A percentile compares a stretch with the other conserved stretches of the same genome.
These are phyloP conservation scores for Lissocephala sabroskyi DNA, from an alignment of 2,888 invertebrate genomes.

Conservation along the genomic window DNA sequence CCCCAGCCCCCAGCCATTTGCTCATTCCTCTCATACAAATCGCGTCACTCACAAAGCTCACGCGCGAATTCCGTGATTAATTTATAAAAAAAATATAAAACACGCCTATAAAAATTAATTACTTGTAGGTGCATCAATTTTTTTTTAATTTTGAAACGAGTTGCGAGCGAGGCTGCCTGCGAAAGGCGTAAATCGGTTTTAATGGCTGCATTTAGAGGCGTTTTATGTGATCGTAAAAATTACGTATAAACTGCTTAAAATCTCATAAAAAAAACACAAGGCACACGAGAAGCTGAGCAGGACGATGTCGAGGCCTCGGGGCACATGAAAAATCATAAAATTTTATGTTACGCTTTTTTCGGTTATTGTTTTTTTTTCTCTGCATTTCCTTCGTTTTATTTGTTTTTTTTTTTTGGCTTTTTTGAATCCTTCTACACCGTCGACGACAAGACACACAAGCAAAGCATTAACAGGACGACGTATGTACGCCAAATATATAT, in stretches of 20 bases:
- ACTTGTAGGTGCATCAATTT: constrained; percentile 28
- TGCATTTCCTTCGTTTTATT: constrained; percentile 11
- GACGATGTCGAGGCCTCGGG: constrained; percentile 25
- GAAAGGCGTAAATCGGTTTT: constrained; percentile 17
- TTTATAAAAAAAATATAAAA: background rate
- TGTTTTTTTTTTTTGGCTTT: constrained; percentile 9
- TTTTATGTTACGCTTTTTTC: constrained; percentile 43
- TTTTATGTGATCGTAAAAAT: constrained; percentile 60
- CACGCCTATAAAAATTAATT: constrained; percentile 54
- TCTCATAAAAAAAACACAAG: constrained; percentile 52
- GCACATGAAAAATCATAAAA: constrained; percentile 43
- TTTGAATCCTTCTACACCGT: constrained; percentile 9
- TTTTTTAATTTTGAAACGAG: constrained; percentile 23
- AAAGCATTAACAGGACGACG: constrained; percentile 20
- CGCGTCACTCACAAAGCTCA: background rate
- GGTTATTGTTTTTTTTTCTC: constrained; percentile 20
- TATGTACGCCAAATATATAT: constrained; percentile 22
- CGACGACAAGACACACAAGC: constrained; percentile 17
- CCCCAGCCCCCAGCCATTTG: background rate
- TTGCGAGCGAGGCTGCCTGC: constrained; percentile 2
- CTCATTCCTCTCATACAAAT: background rate
- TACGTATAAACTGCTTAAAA: constrained; percentile 63
- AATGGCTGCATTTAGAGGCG: constrained; percentile 56
- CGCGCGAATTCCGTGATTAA: too few relatives aligned
- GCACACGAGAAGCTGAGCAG: too few relatives aligned